phyloP scores from a whole-genome alignment of 2,797 vertebrate genomes.

The Calcarius lapponicus region DNA sequence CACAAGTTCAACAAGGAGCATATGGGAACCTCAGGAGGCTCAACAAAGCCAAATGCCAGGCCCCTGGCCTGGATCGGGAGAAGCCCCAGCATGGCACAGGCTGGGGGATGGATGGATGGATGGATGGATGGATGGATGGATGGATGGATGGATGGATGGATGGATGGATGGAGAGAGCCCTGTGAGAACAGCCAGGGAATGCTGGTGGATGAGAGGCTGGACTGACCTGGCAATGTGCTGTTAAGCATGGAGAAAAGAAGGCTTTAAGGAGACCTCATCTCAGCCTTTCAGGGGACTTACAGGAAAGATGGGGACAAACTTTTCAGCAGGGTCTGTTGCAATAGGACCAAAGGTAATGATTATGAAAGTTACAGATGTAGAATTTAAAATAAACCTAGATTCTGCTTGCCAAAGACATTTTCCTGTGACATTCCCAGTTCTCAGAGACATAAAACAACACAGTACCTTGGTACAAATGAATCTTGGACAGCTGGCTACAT shows the following conservation, averaged over 20 bases:
- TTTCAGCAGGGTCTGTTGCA: neutral
- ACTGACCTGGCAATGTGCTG: neutral
- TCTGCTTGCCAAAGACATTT: neutral
- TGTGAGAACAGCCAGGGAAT: fast-evolving
- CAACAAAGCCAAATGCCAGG: neutral
- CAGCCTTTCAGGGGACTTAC: neutral
- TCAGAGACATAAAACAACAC: neutral
- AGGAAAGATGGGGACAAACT: neutral
- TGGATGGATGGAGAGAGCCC: neutral
- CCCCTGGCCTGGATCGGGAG: no score
- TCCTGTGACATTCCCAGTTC: neutral
- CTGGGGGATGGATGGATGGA: neutral
- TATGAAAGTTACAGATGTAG: neutral
- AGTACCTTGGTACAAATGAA: neutral
- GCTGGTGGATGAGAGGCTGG: neutral
- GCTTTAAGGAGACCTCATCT: neutral
- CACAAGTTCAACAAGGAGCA: neutral
- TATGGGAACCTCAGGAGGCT: neutral
- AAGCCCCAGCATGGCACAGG: fast-evolving
- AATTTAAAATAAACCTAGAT: neutral
- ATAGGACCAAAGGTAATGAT: neutral
- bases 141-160: neutral
- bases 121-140: no score
- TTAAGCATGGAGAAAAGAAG: neutral
- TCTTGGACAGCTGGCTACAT: neutral